A percentile compares a stretch with the other conserved stretches of the same genome.
These are phyloP conservation scores for Catocala sponsa DNA, from an alignment of 2,888 invertebrate species.

Conservation along the genomic window DNA sequence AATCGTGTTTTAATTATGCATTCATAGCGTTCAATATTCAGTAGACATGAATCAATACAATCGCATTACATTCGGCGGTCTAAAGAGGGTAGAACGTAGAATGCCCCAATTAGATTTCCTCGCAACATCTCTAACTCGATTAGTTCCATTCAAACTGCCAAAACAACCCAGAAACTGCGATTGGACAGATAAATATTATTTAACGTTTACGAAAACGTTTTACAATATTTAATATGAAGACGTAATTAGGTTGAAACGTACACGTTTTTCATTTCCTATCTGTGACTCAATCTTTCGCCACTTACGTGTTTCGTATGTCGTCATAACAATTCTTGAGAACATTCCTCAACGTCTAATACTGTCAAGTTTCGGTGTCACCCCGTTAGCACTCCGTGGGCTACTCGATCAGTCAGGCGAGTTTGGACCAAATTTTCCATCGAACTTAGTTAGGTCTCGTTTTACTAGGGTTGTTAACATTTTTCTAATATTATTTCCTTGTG, in stretches of 20 bases:
- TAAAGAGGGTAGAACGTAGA: constrained; percentile 7
- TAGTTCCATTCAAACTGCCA: constrained; percentile 20
- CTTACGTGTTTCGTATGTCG: constrained; percentile 30
- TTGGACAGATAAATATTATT: constrained; percentile 35
- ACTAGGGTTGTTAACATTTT: too few relatives aligned
- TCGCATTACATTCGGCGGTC: constrained; percentile 5
- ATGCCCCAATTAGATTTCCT: constrained; percentile 13
- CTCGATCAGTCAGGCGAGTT: constrained; percentile 20
- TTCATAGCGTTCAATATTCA: not conserved
- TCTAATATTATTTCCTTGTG: too few relatives aligned
- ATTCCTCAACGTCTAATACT: constrained; percentile 26
- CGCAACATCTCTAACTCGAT: constrained; percentile 10
- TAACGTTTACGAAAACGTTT: constrained; percentile 31
- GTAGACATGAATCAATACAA: constrained; percentile 9
- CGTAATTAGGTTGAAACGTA: constrained; percentile 38
- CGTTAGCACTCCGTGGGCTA: constrained; percentile 34
- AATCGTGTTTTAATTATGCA: too few relatives aligned
- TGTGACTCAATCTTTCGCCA: constrained; percentile 41
- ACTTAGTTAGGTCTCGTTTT: too few relatives aligned
- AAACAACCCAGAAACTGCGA: constrained; percentile 17
- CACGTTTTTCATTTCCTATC: constrained; percentile 41
- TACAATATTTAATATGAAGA: constrained; percentile 30
- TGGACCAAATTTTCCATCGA: constrained; percentile 20
- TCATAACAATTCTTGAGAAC: constrained; percentile 38
- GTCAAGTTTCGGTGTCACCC: constrained; percentile 58